A percentile compares a stretch with the other conserved stretches of the same genome.
phyloP scores from a whole-genome alignment of 1,140 invertebrate genomes.

The Argopecten irradians region DNA sequence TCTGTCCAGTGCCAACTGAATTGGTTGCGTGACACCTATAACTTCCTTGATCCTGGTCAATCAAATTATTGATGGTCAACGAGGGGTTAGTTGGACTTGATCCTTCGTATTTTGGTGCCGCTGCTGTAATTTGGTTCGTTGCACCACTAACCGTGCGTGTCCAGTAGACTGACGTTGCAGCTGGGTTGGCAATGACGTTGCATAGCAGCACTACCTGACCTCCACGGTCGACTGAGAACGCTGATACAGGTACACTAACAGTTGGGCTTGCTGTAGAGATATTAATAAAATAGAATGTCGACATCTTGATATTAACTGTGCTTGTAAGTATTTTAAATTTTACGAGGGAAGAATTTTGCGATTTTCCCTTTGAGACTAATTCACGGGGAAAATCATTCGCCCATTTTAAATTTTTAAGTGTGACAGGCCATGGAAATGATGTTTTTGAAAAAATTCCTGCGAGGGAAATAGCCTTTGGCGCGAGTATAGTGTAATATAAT shows the following conservation, averaged over 20 bases:
- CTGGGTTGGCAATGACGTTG: constrained; percentile 28
- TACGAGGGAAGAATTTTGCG: too few relatives aligned
- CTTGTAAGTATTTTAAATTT: too few relatives aligned
- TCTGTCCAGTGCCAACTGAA: not conserved
- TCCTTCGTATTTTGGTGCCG: not conserved
- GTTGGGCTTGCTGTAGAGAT: not conserved
- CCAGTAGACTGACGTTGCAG: constrained; percentile 31
- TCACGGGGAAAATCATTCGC: too few relatives aligned
- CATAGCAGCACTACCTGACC: not conserved
- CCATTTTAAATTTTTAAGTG: too few relatives aligned
- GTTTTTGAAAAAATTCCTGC: too few relatives aligned
- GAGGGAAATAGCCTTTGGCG: too few relatives aligned
- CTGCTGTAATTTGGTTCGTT: not conserved
- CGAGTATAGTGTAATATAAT: too few relatives aligned
- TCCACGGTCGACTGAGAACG: constrained; percentile 19
- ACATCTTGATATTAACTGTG: too few relatives aligned
- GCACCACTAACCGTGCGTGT: not conserved
- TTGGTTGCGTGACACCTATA: constrained; percentile 34
- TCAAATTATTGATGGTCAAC: constrained; percentile 24
- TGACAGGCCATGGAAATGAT: too few relatives aligned
- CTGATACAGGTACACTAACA: not conserved
- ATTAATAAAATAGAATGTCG: too few relatives aligned
- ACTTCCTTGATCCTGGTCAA: not conserved
- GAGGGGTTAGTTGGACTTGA: not conserved
- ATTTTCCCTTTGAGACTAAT: too few relatives aligned